Evolutionary conservation across 1,140 invertebrate genomes (phyloP).

Genomic region (Globodera ellingtonae): DNA sequence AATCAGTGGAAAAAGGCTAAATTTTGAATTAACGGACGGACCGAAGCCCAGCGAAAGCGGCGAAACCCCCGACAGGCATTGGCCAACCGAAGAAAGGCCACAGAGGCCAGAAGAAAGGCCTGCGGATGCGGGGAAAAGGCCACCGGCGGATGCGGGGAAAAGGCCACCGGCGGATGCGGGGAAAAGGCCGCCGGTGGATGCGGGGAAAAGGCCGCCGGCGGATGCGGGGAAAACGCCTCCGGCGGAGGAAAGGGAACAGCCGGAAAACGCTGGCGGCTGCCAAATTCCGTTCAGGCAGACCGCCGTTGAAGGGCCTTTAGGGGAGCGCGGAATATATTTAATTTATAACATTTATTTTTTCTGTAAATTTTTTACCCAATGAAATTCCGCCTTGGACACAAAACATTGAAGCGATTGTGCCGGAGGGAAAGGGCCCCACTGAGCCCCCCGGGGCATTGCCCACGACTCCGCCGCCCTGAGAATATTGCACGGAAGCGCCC

Average conservation of each 20-base stretch:
- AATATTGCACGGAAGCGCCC: slow-evolving; percentile 16
- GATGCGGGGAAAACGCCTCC: not conserved
- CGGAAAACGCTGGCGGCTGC: slow-evolving; percentile 4
- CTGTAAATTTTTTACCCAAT: not conserved
- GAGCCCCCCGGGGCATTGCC: not conserved
- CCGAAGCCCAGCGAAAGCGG: not conserved
- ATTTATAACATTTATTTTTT: not conserved
- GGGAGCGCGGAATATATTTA: not conserved
- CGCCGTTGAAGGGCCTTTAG: not conserved
- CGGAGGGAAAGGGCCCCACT: not conserved
- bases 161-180: not conserved
- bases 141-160: not conserved
- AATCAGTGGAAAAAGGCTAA: too few species aligned
- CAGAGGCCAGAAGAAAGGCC: not conserved
- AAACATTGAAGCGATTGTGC: slow-evolving; percentile 14
- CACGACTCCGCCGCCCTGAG: not conserved
- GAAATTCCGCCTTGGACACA: slow-evolving; percentile 11
- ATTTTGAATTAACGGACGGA: too few species aligned
- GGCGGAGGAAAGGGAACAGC: not conserved
- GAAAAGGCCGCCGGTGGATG: not conserved
- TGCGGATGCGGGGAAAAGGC: not conserved
- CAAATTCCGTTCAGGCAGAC: slow-evolving; percentile 13
- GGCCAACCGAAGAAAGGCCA: not conserved
- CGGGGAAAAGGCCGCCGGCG: not conserved
- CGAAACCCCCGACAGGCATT: not conserved